These are phyloP conservation scores for Melanaphis sacchari DNA, from an alignment of 1,140 invertebrate species.

Conservation along the genomic window DNA sequence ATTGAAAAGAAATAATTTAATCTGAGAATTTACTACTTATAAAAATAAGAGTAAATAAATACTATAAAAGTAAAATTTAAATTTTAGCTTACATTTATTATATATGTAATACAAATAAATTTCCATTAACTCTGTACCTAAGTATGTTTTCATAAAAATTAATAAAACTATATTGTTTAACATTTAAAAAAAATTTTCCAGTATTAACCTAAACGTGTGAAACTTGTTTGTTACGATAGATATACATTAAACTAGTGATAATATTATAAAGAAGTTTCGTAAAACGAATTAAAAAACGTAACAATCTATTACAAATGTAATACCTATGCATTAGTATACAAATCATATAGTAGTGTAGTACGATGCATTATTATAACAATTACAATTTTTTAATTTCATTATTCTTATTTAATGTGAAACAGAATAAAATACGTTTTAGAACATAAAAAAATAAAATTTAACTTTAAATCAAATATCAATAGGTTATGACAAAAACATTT, in stretches of 20 bases:
- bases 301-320: neutral
- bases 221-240: neutral
- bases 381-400: neutral
- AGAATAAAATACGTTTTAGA: neutral
- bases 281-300: neutral
- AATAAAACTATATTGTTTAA: neutral
- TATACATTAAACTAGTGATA: neutral
- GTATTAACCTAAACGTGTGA: neutral
- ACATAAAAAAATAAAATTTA: neutral
- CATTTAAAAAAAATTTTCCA: neutral
- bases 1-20: conserved; percentile 26
- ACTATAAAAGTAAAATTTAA: neutral
- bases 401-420: neutral
- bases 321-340: neutral
- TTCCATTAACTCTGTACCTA: neutral
- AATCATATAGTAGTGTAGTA: neutral
- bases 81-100: neutral
- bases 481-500: neutral
- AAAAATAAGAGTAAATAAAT: neutral
- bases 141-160: neutral
- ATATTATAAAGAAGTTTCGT: neutral
- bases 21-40: neutral
- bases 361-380: neutral
- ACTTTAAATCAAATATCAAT: neutral
- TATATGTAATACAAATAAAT: neutral